Evolutionary conservation across 2,113 vertebrate genomes (phyloP), one percentile per base, ranked within the genome.

Genomic region (Mastomys coucha): DNA sequence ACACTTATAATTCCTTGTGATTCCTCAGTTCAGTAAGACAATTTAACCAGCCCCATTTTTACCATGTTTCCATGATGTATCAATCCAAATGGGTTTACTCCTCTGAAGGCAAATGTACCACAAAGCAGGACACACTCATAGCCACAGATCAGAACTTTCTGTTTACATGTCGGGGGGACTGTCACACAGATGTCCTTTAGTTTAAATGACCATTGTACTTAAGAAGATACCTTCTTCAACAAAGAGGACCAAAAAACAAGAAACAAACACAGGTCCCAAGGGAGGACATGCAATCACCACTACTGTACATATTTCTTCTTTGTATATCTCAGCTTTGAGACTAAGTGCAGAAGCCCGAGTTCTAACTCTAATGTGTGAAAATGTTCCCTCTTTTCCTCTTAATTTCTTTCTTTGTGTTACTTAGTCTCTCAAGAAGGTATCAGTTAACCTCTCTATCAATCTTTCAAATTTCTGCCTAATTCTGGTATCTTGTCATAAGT

Each of bases 141-240:
- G 88, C 26, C 81, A 95, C 75, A 56, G 76, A 89, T 95, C 91
- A 91, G 70, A 97, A 92, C 76, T 80, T 80, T 96, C 94, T 93
- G 93, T 93, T 95, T 97, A 82, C 56, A 95, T n/a, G 92, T 33
- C 88, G 93, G 91, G 95, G 86, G 94, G 33, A 16, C 53, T 87
- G 67, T 73, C 80, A 82, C 26, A 82, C 81, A 96, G 76, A 92
- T 95, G 67, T 89, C 95, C 11, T 84, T 96, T 94, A 96, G 82
- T 91, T 94, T 96, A 91, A 93, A 95, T 60, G 86, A 93, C 70
- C 77, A 93, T 86, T 9, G 51, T 9, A 51, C 76, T 39, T 86
- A 73, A 82, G 60, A 95, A 95, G 89, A 91, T 82, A 51, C 80
- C 58, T 78, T 77, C 88, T 92, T 89, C 53, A 86, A 63, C 39